These are phyloP conservation scores for Chelonia mydas DNA, from an alignment of 2,797 vertebrate species.

Conservation along the genomic window DNA sequence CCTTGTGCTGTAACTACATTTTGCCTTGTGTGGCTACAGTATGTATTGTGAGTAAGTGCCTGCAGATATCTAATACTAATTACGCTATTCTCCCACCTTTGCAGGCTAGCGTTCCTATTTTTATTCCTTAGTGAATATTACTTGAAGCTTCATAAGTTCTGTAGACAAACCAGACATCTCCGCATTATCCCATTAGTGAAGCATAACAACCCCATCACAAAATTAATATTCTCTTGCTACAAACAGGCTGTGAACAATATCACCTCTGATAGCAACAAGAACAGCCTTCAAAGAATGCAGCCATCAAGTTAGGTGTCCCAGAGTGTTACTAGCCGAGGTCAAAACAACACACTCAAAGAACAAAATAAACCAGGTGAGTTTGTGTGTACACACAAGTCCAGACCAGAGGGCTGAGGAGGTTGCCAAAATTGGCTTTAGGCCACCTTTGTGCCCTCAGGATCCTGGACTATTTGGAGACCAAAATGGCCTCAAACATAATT, in stretches of 20 bases:
- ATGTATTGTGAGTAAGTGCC: neutral
- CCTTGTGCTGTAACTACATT: neutral
- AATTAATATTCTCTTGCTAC: neutral
- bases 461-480: neutral
- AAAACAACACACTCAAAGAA: neutral
- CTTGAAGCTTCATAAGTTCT: neutral
- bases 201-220: neutral
- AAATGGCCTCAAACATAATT: neutral
- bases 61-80: neutral
- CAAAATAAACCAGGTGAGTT: too few species aligned
- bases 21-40: neutral
- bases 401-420: neutral
- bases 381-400: accelerated
- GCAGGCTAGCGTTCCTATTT: neutral
- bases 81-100: neutral
- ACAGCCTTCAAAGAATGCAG: neutral
- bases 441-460: neutral
- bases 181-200: neutral
- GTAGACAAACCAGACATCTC: accelerated
- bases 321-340: neutral
- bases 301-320: neutral
- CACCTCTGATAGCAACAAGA: neutral
- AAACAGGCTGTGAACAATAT: neutral
- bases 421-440: accelerated
- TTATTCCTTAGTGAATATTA: neutral